phyloP scores from a whole-genome alignment of 37 sponge, comb jelly and placozoan genomes.

The Chondrilla cf. caribensis region DNA sequence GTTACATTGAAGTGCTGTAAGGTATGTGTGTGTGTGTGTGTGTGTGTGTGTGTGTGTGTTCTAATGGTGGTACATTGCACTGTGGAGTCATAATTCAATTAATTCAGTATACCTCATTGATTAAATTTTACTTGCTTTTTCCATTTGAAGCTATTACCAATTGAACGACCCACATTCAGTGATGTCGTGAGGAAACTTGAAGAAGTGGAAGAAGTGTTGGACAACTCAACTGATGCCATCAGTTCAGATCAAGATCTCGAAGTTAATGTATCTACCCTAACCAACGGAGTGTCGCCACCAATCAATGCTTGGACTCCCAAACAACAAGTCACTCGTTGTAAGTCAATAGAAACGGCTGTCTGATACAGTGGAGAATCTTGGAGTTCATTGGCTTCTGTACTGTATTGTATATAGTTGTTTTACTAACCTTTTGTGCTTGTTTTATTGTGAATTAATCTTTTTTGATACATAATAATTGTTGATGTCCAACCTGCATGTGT shows the following conservation, averaged over 20 bases:
- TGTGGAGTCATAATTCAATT: background rate
- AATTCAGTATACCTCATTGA: no score
- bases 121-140: background rate
- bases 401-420: no score
- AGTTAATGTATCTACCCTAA: background rate
- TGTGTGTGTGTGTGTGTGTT: background rate
- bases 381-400: no score
- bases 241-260: background rate
- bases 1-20: constrained; percentile 55
- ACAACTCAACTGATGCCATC: background rate
- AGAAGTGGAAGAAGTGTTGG: background rate
- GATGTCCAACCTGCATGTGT: no score
- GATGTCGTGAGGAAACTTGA: constrained; percentile 4
- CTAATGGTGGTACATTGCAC: background rate
- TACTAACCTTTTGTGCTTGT: no score
- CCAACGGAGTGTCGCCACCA: background rate
- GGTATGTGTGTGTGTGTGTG: constrained; percentile 33
- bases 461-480: no score
- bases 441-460: no score
- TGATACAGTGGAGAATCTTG: no score
- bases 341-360: constrained; percentile 1
- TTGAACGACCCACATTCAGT: constrained; percentile 45
- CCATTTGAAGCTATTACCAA: constrained; percentile 37
- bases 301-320: background rate
- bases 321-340: background rate